phyloP scores from a whole-genome alignment of 2,797 vertebrate species.

The Spatula clypeata region DNA sequence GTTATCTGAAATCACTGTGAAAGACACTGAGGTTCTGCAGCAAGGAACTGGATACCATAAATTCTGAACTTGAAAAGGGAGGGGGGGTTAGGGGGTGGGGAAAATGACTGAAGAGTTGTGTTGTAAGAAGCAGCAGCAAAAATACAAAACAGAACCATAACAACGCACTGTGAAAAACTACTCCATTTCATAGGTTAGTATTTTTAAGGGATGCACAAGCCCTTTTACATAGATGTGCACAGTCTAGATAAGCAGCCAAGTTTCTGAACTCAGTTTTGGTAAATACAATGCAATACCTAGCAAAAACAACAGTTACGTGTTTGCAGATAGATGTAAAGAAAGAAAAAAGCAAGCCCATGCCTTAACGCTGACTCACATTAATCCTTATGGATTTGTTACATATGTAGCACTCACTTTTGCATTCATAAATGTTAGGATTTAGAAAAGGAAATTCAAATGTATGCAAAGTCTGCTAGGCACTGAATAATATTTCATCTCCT shows the following conservation, averaged over 20 bases:
- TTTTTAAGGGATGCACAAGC: background rate
- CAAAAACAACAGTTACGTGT: background rate
- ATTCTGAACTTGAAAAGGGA: background rate
- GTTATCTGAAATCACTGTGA: background rate
- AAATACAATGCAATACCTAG: background rate
- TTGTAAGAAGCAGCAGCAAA: background rate
- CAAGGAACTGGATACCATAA: background rate
- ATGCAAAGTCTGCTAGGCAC: background rate
- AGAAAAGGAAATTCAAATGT: background rate
- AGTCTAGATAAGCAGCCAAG: background rate
- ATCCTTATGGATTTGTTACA: background rate
- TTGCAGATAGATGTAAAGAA: background rate
- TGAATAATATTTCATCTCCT: background rate
- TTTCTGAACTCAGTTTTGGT: background rate
- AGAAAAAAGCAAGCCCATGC: background rate
- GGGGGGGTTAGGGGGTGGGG: no score
- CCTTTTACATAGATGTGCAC: background rate
- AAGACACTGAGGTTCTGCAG: background rate
- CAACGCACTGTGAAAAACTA: background rate
- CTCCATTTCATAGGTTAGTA: background rate
- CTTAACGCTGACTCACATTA: background rate
- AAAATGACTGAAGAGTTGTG: background rate
- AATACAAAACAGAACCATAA: background rate
- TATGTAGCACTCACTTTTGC: background rate
- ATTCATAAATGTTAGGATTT: background rate